Evolutionary conservation across 2,797 vertebrate genomes (phyloP).

Genomic region (Meda fulgida): DNA sequence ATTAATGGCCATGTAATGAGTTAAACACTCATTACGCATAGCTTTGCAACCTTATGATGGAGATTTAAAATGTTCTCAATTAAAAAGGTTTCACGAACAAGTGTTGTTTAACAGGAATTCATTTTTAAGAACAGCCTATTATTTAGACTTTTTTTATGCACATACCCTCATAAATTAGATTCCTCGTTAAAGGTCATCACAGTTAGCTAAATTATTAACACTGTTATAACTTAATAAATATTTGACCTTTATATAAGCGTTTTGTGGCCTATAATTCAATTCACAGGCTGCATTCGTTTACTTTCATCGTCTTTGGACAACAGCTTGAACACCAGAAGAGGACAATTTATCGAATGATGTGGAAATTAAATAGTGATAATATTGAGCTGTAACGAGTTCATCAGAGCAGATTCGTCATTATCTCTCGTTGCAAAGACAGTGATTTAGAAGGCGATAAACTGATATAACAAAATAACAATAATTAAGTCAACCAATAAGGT

Average conservation of each 20-base stretch:
- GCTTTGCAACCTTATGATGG: background rate
- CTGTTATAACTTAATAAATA: background rate
- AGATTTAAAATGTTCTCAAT: background rate
- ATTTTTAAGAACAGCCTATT: background rate
- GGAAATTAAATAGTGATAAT: background rate
- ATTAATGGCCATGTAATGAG: background rate
- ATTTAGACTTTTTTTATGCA: background rate
- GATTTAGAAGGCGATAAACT: background rate
- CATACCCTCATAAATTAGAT: background rate
- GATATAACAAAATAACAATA: background rate
- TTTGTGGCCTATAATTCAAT: background rate
- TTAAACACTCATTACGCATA: constrained; percentile 9
- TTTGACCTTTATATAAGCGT: background rate
- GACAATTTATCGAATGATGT: background rate
- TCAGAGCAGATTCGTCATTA: background rate
- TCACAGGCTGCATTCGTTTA: background rate
- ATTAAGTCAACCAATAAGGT: background rate
- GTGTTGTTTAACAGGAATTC: background rate
- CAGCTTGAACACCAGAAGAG: background rate
- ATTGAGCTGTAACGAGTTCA: constrained; percentile 12
- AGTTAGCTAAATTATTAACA: constrained; percentile 5
- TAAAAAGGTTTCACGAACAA: background rate
- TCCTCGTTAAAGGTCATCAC: background rate
- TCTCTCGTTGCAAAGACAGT: background rate
- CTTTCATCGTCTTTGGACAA: background rate